Base-by-base conservation (phyloP, 2,888 invertebrate species). In the Lordiphosa andalusiaca region DNA sequence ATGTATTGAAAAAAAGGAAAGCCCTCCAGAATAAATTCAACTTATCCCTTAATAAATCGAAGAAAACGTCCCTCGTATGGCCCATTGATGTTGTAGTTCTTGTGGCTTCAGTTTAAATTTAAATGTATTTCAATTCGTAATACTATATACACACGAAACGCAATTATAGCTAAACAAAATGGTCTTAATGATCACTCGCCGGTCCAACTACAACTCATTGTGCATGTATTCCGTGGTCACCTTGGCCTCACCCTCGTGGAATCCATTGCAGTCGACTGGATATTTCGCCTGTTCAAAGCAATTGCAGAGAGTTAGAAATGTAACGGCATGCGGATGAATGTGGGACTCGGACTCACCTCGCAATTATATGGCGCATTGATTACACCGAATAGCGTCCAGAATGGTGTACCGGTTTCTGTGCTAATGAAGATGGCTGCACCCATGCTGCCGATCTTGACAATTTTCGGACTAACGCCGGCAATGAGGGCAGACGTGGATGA, bases 181-280 rank as follows among this genome's bases (percentile, higher is more conserved):
- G 44, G 59, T 70, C 69, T 71, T 65, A 78, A 66, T 55, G 51
- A 82, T 68, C 78, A 73, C 73, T 38, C 68, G 56, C 55, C 48
- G 62, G 53, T 62, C 49, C 36, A 44, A 63, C 64, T 93, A 95
- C 89, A 96, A 91, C 91, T 96, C 96, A 87, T 92, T 95, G 89
- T 95, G 96, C 80, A 93, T 92, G 63, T 94, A 94, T 90, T 95
- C 95, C 44, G 95, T 95, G 54, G 95, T 95, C 25, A 94, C 95
- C 91, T 93, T 93, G 41, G 93, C 89, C 88, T 96, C 96, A 87
- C 95, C 95, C 85, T 94, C 93, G 87, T 95, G 95, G 91, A 95
- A 96, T 1, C 93, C 92, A 23, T 92, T 92, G 82, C 96, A 96
- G 74, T 94, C 93, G 0, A 93, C 93, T 46, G 93, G 93, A 86